Evolutionary conservation across 1,140 invertebrate genomes (phyloP).

Genomic region (Saccostrea echinata): DNA sequence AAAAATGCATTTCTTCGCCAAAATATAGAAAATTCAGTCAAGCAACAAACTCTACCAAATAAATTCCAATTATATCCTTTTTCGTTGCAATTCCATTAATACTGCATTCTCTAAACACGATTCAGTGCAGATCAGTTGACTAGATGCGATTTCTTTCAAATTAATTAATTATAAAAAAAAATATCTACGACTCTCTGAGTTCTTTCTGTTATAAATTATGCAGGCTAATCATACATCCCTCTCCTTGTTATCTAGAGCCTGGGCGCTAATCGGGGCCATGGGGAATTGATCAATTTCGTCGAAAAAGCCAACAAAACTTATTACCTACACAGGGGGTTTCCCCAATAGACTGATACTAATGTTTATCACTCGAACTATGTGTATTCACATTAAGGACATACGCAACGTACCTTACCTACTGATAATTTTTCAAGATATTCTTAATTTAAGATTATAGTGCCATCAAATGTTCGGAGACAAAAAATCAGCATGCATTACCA

Average conservation of each 20-base stretch:
- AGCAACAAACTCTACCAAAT: too few species aligned
- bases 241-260: neutral
- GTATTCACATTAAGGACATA: neutral
- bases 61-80: too few species aligned
- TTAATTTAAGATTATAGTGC: too few species aligned
- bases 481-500: too few species aligned
- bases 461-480: too few species aligned
- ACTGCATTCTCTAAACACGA: neutral
- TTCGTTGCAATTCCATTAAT: too few species aligned
- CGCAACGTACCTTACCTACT: too few species aligned
- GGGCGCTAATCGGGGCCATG: neutral
- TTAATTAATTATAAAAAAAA: conserved; percentile 8
- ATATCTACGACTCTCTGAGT: neutral
- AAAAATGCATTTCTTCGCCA: too few species aligned
- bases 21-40: too few species aligned
- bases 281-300: neutral
- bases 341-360: neutral
- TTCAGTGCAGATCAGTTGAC: neutral
- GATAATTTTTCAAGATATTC: too few species aligned
- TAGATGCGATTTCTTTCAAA: neutral
- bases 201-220: neutral
- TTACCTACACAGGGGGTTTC: neutral
- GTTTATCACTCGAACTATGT: neutral
- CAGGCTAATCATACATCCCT: neutral
- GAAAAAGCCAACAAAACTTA: conserved; percentile 29